These are phyloP conservation scores for Peromyscus attwateri DNA, from an alignment of 2,797 vertebrate species.

Conservation along the genomic window DNA sequence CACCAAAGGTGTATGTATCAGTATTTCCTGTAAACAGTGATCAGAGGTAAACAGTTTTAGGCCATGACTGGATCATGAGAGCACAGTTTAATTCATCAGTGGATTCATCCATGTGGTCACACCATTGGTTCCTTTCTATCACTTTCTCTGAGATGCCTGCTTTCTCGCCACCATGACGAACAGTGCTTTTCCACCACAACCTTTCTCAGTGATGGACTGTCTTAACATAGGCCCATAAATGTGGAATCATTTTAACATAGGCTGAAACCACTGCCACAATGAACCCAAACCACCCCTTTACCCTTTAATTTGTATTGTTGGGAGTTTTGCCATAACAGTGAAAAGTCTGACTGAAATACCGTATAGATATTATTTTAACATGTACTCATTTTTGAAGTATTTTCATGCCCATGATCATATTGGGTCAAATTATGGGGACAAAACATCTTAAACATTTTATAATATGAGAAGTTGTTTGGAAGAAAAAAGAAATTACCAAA, in stretches of 20 bases:
- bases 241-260: neutral
- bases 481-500: neutral
- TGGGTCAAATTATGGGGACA: neutral
- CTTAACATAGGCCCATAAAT: neutral
- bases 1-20: neutral
- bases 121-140: neutral
- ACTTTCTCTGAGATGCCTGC: neutral
- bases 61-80: neutral
- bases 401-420: neutral
- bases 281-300: neutral
- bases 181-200: accelerated
- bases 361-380: neutral
- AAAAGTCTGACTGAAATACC: too few species aligned
- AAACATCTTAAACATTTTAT: neutral
- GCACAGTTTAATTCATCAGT: neutral
- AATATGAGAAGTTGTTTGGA: neutral
- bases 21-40: neutral
- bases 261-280: too few species aligned
- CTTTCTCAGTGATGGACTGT: neutral
- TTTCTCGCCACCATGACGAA: neutral
- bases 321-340: neutral
- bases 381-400: neutral
- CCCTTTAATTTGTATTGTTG: neutral
- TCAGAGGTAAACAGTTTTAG: neutral
- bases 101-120: neutral